Evolutionary conservation across 2,797 vertebrate genomes (phyloP).

Genomic region (Calcarius lapponicus): DNA sequence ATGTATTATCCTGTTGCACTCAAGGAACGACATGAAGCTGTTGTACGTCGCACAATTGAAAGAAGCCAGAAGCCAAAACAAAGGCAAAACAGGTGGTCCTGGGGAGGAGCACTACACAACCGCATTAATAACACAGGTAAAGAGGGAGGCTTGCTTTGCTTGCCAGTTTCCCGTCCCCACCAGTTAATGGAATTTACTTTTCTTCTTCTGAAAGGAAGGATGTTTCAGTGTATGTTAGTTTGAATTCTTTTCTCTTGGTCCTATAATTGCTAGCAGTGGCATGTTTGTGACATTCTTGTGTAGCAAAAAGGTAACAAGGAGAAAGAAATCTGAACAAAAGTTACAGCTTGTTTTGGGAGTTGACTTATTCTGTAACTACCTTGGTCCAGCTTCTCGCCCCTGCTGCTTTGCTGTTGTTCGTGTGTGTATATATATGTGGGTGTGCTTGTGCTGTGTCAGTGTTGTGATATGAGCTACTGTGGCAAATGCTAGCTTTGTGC

Average conservation of each 20-base stretch:
- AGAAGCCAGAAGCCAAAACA: constrained; percentile 87
- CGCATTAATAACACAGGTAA: constrained; percentile 83
- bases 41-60: constrained; percentile 90
- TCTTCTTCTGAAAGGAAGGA: not conserved
- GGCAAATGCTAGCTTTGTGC: not conserved
- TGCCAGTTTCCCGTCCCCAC: not conserved
- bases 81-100: constrained; percentile 92
- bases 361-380: not conserved
- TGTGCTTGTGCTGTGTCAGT: not conserved
- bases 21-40: constrained; percentile 92
- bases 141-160: not conserved
- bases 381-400: constrained; percentile 30
- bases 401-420: not conserved
- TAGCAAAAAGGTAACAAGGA: not conserved
- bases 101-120: constrained; percentile 85
- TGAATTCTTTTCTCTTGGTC: not conserved
- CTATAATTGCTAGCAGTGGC: not conserved
- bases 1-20: constrained; percentile 17
- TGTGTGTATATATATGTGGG: not conserved
- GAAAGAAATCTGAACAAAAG: constrained; percentile 2
- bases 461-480: not conserved
- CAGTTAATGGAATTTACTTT: not conserved
- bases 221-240: not conserved
- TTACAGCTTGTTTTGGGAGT: not conserved
- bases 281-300: not conserved